A percentile compares a stretch with the other conserved stretches of the same genome.
Evolutionary conservation across 2,888 invertebrate species (phyloP).

Genomic region (Ophion costatus): DNA sequence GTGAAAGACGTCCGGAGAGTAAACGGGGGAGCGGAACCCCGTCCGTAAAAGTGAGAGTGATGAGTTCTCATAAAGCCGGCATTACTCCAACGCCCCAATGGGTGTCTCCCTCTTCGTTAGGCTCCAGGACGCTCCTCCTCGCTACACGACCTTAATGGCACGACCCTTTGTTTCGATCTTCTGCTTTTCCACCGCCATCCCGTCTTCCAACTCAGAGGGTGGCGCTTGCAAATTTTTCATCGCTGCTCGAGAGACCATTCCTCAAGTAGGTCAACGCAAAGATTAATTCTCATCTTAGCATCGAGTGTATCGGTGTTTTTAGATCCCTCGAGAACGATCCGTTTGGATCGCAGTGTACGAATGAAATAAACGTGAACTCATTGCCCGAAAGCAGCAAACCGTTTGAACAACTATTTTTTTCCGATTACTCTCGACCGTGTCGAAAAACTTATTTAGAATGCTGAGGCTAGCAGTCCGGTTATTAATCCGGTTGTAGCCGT

Average conservation of each 20-base stretch:
- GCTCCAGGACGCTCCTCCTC: constrained; percentile 18
- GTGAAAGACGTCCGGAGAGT: constrained; percentile 21
- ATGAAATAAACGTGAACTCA: too few relatives aligned
- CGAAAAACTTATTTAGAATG: too few relatives aligned
- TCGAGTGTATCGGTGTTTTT: neutral
- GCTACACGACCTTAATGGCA: constrained; percentile 23
- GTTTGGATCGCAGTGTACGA: too few relatives aligned
- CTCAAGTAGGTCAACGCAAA: neutral
- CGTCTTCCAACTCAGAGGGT: neutral
- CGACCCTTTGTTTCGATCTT: constrained; percentile 33
- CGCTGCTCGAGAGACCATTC: neutral
- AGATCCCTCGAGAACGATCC: too few relatives aligned
- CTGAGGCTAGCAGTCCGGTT: too few relatives aligned
- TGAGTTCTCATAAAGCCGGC: constrained; percentile 66
- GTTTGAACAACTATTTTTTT: too few relatives aligned
- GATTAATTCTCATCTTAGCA: neutral
- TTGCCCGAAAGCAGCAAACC: too few relatives aligned
- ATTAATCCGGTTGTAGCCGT: too few relatives aligned
- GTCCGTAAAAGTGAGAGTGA: constrained; percentile 64
- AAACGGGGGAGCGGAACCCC: constrained; percentile 18
- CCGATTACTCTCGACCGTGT: too few relatives aligned
- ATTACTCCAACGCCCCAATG: constrained; percentile 59
- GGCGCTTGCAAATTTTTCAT: constrained; percentile 4
- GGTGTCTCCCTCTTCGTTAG: constrained; percentile 27
- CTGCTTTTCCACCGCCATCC: neutral